These are phyloP conservation scores for Coilia nasus DNA, from an alignment of 2,797 vertebrate genomes.

Conservation along the genomic window DNA sequence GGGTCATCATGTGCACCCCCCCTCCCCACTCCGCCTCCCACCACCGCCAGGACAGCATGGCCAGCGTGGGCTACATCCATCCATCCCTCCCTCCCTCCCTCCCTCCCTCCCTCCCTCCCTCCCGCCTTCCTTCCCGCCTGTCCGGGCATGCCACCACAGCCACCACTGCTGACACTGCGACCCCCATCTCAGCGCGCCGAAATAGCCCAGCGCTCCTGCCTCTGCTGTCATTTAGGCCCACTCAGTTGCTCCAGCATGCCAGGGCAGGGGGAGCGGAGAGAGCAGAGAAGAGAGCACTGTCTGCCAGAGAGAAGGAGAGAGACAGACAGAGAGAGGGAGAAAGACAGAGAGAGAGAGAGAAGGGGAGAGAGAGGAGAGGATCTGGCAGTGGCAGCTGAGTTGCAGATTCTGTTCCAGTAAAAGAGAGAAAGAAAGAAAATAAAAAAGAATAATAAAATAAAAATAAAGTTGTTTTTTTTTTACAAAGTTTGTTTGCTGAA, in stretches of 20 bases:
- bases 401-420: not conserved
- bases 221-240: not conserved
- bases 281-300: not conserved
- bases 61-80: slow-evolving; percentile 5
- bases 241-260: slow-evolving; percentile 1
- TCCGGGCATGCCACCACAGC: not conserved
- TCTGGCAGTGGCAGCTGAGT: not conserved
- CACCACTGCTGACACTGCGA: not conserved
- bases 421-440: not conserved
- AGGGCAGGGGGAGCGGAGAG: not conserved
- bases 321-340: not conserved
- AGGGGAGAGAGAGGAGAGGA: not conserved
- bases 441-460: not conserved
- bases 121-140: not conserved
- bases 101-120: not conserved
- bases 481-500: slow-evolving; percentile 6
- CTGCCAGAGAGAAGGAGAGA: not conserved
- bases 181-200: not conserved
- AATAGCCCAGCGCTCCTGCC: not conserved
- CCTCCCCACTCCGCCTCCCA: too few relatives aligned
- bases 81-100: not conserved
- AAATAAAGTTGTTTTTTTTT: not conserved
- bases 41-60: not conserved
- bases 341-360: not conserved
- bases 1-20: not conserved